These are phyloP conservation scores for Scaptomyza montana DNA, from an alignment of 1,140 invertebrate genomes.

Conservation along the genomic window DNA sequence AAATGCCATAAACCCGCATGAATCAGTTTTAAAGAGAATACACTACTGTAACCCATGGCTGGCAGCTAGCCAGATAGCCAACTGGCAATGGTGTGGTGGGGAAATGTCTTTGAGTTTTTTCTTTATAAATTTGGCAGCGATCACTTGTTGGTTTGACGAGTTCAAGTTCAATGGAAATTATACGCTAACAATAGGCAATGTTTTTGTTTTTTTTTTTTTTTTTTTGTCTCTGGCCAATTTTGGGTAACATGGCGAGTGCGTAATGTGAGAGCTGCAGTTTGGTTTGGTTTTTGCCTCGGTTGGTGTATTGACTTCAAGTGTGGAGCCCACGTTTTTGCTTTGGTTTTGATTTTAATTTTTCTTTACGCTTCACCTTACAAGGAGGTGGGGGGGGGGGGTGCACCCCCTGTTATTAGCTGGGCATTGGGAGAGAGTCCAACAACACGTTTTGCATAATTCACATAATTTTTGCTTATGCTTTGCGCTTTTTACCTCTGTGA, in stretches of 20 bases:
- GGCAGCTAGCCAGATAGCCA: conserved; percentile 28
- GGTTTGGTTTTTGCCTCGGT: neutral
- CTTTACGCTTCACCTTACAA: conserved; percentile 5
- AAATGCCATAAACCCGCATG: conserved; percentile 7
- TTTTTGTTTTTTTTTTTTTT: neutral
- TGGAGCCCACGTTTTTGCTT: conserved; percentile 4
- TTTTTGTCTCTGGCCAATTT: neutral
- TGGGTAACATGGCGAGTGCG: conserved; percentile 41
- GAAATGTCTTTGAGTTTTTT: conserved; percentile 7
- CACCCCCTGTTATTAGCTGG: conserved; percentile 35
- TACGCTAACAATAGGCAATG: neutral
- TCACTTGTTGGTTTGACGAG: conserved; percentile 23
- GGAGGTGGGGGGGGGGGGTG: neutral
- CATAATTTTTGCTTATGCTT: conserved; percentile 71
- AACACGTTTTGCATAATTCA: conserved; percentile 76
- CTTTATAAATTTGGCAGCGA: conserved; percentile 11
- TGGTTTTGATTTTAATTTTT: neutral
- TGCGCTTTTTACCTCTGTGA: conserved; percentile 43
- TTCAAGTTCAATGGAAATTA: conserved; percentile 49
- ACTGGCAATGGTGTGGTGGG: neutral
- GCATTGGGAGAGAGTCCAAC: conserved; percentile 2
- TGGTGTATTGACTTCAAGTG: conserved; percentile 40
- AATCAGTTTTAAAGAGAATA: conserved; percentile 38
- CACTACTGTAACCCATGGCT: conserved; percentile 16
- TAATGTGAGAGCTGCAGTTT: conserved; percentile 30